Evolutionary conservation across 2,888 invertebrate species (phyloP), one percentile per base, ranked within the genome.

Genomic region (Eupithecia inturbata): DNA sequence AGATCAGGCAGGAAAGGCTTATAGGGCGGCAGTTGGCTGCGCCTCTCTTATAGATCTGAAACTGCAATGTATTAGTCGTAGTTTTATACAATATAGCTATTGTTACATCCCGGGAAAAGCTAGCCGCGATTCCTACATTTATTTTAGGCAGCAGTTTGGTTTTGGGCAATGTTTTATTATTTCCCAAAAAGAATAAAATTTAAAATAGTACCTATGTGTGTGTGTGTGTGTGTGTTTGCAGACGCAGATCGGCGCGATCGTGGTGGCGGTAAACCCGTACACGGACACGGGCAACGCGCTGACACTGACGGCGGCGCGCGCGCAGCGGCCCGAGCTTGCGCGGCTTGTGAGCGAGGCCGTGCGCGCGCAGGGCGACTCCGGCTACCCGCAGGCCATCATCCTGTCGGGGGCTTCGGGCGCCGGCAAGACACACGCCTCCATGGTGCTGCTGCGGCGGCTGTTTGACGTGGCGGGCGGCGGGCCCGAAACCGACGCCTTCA

Each of bases 381-480:
- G 98, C 82, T 98, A 98, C 93, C 98, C 98, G 73, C 99, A 99
- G 93, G 98, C 98, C 82, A 97, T 99, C 85, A 98, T 99, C 81
- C 95, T 98, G 73, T 98, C 97, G 79, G 98, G 98, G 68, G 97
- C 97, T 72, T 98, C 98, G 81, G 99, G 99, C 31, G 98, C 98
- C 31, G 99, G 99, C 36, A 99, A 99, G 95, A 99, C 99, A 73
- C 97, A 98, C 90, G 97, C 98, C 77, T 98, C 98, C 28, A 98
- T 98, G 98, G 95, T 98, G 85, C 94, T 99, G 84, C 95, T 99
- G 84, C 96, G 98, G 83, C 97, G 98, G 88, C 94, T 99, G 86
- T 99, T 98, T 94, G 98, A 98, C 88, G 97, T 98, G 80, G 98
- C 98, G 73, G 99, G 98, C 77, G 99, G 98, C 83, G 98, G 98